Base-by-base conservation (phyloP, 2,797 vertebrate genomes). In the Pogonophryne albipinna region DNA sequence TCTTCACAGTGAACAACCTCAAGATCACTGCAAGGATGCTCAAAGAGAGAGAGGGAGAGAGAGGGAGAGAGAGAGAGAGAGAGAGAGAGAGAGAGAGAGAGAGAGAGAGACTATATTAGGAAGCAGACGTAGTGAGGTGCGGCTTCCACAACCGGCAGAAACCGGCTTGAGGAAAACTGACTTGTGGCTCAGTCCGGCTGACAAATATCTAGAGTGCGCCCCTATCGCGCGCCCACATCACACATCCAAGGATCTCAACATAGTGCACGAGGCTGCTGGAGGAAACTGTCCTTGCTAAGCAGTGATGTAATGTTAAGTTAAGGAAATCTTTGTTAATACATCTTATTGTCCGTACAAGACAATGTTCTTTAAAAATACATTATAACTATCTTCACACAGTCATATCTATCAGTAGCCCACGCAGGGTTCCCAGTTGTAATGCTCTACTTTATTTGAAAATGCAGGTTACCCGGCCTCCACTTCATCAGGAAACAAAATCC, bases 101-200 rank as follows among this genome's bases (percentile, higher is more conserved):
- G 42, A 78, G 66, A 72, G 58, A 76, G 72, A 71, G 62, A 63
- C 87, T 91, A 85, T 85, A 87, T 90, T 88, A 88, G 80, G 87
- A 86, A 76, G 66, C 85, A 70, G 56, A 77, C 68, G 14, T 67
- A 58, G 55, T 17, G 75, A 85, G 73, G 74, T 63, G 83, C 63
- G 76, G 84, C 78, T 84, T 82, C 63, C 41, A 66, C 65, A 92
- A 93, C 93, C 86, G 91, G 93, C 50, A 17, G 72, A 88, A 93
- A 92, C 93, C 89, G 90, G 92, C 85, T 93, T 47, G 71, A 66
- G 74, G 75, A 81, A 47, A 79, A 68, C 66, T 75, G 87, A 88
- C 81, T 83, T 84, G 79, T 79, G 69, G 74, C 63, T 87, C 59
- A 4, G 68, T 74, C 72, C 70, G 63, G 65, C 74, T 53, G 79